Percentiles rank a stretch among this genome's conserved stretches.
Conservation (phyloP, 2,888 invertebrate species). For the Drosophila kuntzei region DNA sequence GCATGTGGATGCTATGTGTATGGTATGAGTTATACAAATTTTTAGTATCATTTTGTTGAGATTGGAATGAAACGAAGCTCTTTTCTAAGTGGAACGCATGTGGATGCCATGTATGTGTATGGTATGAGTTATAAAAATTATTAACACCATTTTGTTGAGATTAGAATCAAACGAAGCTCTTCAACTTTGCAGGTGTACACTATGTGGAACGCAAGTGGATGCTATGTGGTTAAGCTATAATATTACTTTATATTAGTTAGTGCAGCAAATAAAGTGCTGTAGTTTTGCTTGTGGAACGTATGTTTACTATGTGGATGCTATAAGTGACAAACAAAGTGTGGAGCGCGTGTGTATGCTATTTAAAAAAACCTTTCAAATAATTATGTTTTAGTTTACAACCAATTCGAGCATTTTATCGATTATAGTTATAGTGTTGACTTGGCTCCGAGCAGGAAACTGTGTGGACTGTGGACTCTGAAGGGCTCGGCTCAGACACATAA, state of each 20-base stretch:
- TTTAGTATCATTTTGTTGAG: too few species aligned
- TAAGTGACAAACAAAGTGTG: slow-evolving; percentile 2
- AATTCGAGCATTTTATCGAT: slow-evolving; percentile 33
- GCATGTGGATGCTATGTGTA: too few species aligned
- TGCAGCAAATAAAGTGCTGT: background rate
- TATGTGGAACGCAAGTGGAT: too few species aligned
- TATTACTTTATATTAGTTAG: background rate
- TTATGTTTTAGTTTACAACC: background rate
- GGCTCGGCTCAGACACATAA: slow-evolving; percentile 44
- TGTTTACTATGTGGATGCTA: too few species aligned
- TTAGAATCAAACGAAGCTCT: too few species aligned
- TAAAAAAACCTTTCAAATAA: background rate
- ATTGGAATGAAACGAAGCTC: too few species aligned
- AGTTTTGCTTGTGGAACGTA: too few species aligned
- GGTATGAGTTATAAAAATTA: too few species aligned
- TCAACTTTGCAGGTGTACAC: too few species aligned
- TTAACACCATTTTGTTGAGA: too few species aligned
- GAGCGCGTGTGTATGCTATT: slow-evolving; percentile 7
- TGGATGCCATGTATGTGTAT: too few species aligned
- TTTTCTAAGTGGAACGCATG: too few species aligned
- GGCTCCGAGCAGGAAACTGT: slow-evolving; percentile 26
- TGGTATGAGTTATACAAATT: background rate
- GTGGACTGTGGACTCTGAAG: slow-evolving; percentile 37
- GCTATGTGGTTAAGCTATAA: background rate
- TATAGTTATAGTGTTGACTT: slow-evolving; percentile 10